Evolutionary conservation across 2,888 invertebrate species (phyloP).

Genomic region (Tethea ocularis): DNA sequence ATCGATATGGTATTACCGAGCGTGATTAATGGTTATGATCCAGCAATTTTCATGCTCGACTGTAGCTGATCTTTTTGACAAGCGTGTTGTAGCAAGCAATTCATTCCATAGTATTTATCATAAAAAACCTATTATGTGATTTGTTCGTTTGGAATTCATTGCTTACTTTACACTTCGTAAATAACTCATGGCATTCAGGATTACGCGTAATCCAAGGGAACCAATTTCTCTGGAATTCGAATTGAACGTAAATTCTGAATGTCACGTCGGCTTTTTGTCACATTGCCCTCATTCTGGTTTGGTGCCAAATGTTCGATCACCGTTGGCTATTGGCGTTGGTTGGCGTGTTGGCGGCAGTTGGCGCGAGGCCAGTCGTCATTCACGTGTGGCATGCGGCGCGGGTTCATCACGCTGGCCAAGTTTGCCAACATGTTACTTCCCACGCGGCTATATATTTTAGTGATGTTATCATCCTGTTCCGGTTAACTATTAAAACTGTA

Average conservation of each 20-base stretch:
- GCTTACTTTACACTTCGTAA: not conserved
- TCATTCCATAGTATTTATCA: not conserved
- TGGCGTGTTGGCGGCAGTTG: conserved; percentile 35
- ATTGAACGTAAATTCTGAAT: conserved; percentile 6
- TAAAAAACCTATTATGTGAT: not conserved
- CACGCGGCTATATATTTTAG: conserved; percentile 43
- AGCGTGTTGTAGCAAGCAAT: not conserved
- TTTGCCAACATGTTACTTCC: conserved; percentile 50
- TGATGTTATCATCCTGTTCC: conserved; percentile 66
- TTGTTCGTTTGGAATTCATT: not conserved
- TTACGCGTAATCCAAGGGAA: not conserved
- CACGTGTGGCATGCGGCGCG: conserved; percentile 47
- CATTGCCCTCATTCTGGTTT: conserved; percentile 59
- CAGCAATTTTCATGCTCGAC: conserved; percentile 11
- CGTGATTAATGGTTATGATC: conserved; percentile 10
- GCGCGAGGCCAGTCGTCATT: conserved; percentile 53
- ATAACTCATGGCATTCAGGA: not conserved
- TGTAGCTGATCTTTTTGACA: not conserved
- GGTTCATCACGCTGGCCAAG: conserved; percentile 13
- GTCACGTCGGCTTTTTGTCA: conserved; percentile 50
- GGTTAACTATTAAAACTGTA: conserved; percentile 37
- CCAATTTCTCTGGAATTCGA: not conserved
- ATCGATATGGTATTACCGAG: conserved; percentile 6
- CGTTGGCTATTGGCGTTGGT: conserved; percentile 34
- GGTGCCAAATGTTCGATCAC: conserved; percentile 56